phyloP scores from a whole-genome alignment of 2,113 vertebrate species.

The Syngnathus scovelli region DNA sequence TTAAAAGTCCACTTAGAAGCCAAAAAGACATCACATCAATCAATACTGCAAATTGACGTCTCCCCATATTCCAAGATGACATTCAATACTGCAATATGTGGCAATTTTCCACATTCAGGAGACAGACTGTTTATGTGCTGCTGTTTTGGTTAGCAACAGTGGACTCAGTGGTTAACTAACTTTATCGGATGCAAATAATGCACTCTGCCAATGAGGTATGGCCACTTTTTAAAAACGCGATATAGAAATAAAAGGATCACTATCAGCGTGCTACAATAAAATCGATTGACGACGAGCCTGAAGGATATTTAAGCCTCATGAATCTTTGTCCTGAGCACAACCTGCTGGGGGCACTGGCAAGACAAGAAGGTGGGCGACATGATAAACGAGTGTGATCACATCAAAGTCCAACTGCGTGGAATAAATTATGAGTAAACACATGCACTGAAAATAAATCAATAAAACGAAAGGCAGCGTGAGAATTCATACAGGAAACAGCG shows the following conservation, averaged over 20 bases:
- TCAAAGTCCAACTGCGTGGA: background rate
- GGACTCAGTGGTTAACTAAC: no score
- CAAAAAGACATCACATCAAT: background rate
- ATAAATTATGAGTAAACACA: conserved; percentile 35
- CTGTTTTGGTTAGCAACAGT: no score
- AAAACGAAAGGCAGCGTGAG: background rate
- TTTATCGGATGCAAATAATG: background rate
- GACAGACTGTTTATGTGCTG: background rate
- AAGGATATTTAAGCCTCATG: background rate
- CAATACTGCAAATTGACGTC: background rate
- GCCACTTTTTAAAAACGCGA: background rate
- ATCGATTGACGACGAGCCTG: background rate
- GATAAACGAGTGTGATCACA: background rate
- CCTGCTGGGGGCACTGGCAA: background rate
- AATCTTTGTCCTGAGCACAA: background rate
- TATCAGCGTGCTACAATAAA: background rate
- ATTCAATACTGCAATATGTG: background rate
- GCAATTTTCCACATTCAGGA: background rate
- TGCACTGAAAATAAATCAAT: conserved; percentile 19
- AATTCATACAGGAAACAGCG: background rate
- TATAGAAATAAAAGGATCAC: background rate
- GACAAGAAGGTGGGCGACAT: background rate
- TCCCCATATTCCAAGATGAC: background rate
- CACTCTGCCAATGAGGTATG: background rate
- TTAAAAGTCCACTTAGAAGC: background rate